Evolutionary conservation across 2,888 invertebrate genomes (phyloP), one percentile per base, ranked within the genome.

Genomic region (Ceraclea dissimilis): DNA sequence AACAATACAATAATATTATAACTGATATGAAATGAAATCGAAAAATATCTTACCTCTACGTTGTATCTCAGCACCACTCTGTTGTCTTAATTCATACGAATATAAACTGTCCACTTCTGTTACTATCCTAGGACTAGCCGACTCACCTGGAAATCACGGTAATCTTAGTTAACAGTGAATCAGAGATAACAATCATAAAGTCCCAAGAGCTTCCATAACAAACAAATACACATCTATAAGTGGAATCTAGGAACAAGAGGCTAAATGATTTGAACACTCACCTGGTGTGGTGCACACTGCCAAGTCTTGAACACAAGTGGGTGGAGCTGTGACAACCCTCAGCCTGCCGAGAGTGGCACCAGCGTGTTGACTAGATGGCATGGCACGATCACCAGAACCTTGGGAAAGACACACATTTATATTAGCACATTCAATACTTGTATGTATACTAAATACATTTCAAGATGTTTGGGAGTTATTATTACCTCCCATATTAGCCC

Each of bases 341-440:
- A 89, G 72, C 0, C 89, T 77, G 0, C 87, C 88, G 65, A 88
- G 76, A 0, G 87, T 86, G 6, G 87, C 84, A 0, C 86, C 85
- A 0, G 81, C 82, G 63, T 71, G 74, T 47, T 60, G 63, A 39
- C 63, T 65, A 10, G 60, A 55, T n/a, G 60, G 56, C 6, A 56
- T 49, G n/a, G 58, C 60, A 33, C 61, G 44, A 54, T 61, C 61
- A 31, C 61, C 61, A 8, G 62, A 62, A 33, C 62, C 62, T 62
- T 26, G 4, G 26, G 10, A 26, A 26, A 26, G 34, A 22, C 51
- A 26, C 26, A 26, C 26, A 26, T 6, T 26, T 26, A 26, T 26
- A 6, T 10, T 26, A 26, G 26, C 26, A 10, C 4, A 26, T 26
- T 26, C 10, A 10, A 6, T 6, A 6, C 5, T 4, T 26, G 26